Percentiles rank a stretch among this genome's conserved stretches.
Conservation (phyloP, 1,140 invertebrate species). For the Ceratosolen solmsi region DNA sequence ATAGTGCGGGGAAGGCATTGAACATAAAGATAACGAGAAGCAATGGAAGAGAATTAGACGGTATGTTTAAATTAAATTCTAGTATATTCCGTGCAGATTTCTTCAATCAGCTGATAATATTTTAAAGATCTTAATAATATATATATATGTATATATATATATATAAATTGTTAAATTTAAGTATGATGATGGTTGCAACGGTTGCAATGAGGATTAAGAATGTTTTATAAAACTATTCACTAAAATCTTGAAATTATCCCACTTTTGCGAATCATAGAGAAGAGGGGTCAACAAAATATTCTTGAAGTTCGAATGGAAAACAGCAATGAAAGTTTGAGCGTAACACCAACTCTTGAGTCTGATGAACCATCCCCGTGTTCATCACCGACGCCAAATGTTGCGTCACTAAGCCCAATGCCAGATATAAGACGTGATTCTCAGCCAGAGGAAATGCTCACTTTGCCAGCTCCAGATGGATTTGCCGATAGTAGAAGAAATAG, state of each 20-base stretch:
- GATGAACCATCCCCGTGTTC: constrained; percentile 76
- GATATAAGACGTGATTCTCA: constrained; percentile 80
- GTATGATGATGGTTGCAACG: too few species aligned
- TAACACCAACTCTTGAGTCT: constrained; percentile 68
- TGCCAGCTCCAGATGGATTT: constrained; percentile 84
- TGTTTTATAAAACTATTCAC: too few species aligned
- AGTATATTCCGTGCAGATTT: neutral
- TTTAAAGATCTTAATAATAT: neutral
- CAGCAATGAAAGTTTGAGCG: constrained; percentile 58
- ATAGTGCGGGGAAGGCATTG: constrained; percentile 61
- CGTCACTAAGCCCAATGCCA: constrained; percentile 80
- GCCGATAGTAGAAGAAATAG: constrained; percentile 81
- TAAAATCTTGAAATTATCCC: too few species aligned
- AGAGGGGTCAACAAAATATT: constrained; percentile 59
- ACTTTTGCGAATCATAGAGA: constrained; percentile 30
- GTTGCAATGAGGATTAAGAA: too few species aligned
- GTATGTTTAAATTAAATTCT: neutral
- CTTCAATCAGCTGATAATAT: too few species aligned
- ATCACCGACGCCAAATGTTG: constrained; percentile 77
- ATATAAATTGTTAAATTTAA: too few species aligned
- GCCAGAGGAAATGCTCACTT: constrained; percentile 75
- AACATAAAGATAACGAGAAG: constrained; percentile 60
- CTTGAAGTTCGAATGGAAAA: constrained; percentile 56
- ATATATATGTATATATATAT: neutral
- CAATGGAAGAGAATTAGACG: constrained; percentile 13